Conservation (phyloP, 2,113 vertebrate genomes). For the Delphinapterus leucas region DNA sequence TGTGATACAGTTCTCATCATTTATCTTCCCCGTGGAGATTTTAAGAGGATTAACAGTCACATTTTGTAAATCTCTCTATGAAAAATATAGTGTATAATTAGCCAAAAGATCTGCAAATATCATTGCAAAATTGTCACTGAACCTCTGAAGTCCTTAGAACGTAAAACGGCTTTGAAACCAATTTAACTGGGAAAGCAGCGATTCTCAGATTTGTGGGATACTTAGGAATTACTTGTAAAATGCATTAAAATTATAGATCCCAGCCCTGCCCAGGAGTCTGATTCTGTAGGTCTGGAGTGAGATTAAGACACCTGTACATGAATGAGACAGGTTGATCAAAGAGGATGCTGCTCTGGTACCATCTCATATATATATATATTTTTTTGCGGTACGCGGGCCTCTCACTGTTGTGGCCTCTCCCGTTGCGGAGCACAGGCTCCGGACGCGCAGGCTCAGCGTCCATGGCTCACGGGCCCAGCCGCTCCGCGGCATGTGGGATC, state of each 20-base stretch:
- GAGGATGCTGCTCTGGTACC: accelerated
- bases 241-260: neutral
- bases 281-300: accelerated
- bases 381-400: no score
- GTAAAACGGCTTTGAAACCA: neutral
- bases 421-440: no score
- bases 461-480: no score
- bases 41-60: neutral
- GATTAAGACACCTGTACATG: accelerated
- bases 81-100: neutral
- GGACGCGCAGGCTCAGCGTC: no score
- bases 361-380: accelerated
- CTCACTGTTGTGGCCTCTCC: no score
- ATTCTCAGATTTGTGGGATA: neutral
- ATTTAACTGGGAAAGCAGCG: no score
- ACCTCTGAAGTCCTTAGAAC: neutral
- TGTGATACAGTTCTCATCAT: neutral
- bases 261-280: accelerated
- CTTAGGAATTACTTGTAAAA: neutral
- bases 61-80: neutral
- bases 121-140: accelerated
- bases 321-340: accelerated
- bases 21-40: neutral
- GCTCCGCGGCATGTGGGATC: no score
- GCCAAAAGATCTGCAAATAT: neutral